A percentile compares a stretch with the other conserved stretches of the same genome.
These are phyloP conservation scores for Poecilia picta DNA, from an alignment of 2,797 vertebrate species.

Conservation along the genomic window DNA sequence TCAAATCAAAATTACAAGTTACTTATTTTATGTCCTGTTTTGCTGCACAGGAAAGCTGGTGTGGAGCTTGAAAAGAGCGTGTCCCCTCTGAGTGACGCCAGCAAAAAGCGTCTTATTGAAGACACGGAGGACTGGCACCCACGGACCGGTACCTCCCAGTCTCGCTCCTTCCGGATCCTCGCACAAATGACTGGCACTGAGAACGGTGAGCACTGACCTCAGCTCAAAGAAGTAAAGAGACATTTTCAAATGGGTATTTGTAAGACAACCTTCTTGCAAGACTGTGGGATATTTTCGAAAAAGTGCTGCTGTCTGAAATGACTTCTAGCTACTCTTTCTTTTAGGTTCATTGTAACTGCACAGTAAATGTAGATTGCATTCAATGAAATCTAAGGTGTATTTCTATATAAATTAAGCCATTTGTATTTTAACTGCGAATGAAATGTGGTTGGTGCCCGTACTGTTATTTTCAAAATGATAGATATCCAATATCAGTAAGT, in stretches of 20 bases:
- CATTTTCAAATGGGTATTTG: background rate
- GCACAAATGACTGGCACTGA: constrained; percentile 97
- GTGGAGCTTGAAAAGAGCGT: constrained; percentile 82
- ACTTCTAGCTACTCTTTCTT: background rate
- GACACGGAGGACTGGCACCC: constrained; percentile 98
- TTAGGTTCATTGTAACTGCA: background rate
- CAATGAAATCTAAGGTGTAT: background rate
- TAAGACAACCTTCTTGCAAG: background rate
- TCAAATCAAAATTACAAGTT: background rate
- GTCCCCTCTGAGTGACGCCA: constrained; percentile 86
- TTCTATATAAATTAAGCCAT: background rate
- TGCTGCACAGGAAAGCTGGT: constrained; percentile 83
- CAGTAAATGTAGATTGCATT: background rate
- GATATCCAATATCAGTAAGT: background rate
- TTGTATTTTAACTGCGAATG: background rate
- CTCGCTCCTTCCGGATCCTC: constrained; percentile 96
- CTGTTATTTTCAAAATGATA: background rate
- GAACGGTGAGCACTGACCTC: constrained; percentile 79
- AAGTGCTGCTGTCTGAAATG: background rate
- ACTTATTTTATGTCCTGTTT: constrained; percentile 5
- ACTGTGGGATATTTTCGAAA: background rate
- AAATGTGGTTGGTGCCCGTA: background rate
- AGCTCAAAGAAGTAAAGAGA: background rate
- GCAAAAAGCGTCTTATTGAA: constrained; percentile 95
- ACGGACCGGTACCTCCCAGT: constrained; percentile 89